Evolutionary conservation across 2,113 vertebrate species (phyloP), one percentile per base, ranked within the genome.

Genomic region (Istiophorus platypterus): DNA sequence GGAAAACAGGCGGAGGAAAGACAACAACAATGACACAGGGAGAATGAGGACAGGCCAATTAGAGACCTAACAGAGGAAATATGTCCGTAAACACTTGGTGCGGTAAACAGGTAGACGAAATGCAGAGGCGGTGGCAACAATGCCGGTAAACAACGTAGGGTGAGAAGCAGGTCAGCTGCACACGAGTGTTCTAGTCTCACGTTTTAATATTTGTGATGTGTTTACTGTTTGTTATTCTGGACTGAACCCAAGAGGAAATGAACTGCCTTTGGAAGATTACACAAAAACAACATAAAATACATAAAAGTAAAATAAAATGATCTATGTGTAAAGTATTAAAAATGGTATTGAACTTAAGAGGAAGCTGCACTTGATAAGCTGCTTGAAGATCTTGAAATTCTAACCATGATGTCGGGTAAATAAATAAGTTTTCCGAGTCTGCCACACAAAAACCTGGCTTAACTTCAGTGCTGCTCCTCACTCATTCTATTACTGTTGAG

Each of bases 21-120:
- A 73, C 52, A 65, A 85, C 67, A 78, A 72, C 47, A 64, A 20
- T 0, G 2, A 56, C 65, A 59, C 15, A 9, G 59, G 24, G 20
- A 68, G 61, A 80, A 83, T 80, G 65, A 84, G 76, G 86, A 87
- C 73, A 59, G 4, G 54, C 20, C 77, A 78, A 80, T 85, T 80
- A 88, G 81, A 78, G 12, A 24, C 17, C 77, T 31, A 67, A 78
- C 67, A 29, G 71, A 67, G 64, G 29, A 26, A 52, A 77, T 64
- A 59, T 56, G 49, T 63, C 72, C 41, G 57, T 56, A 81, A 73
- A 85, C 84, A 88, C 78, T 59, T 31, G 27, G 76, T 1, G 52
- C 41, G 59, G 37, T 15, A 45, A 77, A 18, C 39, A 61, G 75
- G 62, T 39, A 45, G 68, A 56, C 54, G 8, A 49, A 65, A 65